Evolutionary conservation across 2,888 invertebrate genomes (phyloP).

Genomic region (Nezara viridula): DNA sequence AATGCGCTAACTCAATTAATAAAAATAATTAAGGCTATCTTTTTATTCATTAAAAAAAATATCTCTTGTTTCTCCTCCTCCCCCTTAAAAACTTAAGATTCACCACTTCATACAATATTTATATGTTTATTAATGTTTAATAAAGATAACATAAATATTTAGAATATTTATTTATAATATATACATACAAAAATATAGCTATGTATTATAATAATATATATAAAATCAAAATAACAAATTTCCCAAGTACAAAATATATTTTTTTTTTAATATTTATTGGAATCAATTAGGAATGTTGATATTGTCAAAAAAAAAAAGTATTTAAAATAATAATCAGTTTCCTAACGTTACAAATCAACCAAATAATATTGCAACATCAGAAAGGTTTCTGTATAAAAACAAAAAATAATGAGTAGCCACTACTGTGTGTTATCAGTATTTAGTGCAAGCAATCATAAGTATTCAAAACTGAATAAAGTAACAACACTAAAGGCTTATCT

Average conservation of each 20-base stretch:
- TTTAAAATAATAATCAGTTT: neutral
- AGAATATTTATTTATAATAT: neutral
- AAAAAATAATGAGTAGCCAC: neutral
- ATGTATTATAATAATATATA: neutral
- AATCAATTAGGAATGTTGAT: neutral
- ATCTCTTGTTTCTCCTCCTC: no score
- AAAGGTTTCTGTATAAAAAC: neutral
- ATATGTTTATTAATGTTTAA: neutral
- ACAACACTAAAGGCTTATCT: neutral
- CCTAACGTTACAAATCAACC: neutral
- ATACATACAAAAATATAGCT: conserved; percentile 5
- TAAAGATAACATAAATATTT: neutral
- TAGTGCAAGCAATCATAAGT: neutral
- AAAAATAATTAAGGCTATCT: no score
- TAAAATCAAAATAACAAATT: neutral
- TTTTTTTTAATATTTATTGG: neutral
- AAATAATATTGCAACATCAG: neutral
- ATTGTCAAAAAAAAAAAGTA: neutral
- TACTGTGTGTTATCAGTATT: neutral
- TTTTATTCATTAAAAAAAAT: no score
- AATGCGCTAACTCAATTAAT: no score
- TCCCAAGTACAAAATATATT: neutral
- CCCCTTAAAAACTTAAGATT: no score
- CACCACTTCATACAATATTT: no score
- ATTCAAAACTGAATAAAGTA: neutral